A percentile compares a stretch with the other conserved stretches of the same genome.
Conservation (phyloP, 1,140 invertebrate genomes). For the Pseudoatta argentina region DNA sequence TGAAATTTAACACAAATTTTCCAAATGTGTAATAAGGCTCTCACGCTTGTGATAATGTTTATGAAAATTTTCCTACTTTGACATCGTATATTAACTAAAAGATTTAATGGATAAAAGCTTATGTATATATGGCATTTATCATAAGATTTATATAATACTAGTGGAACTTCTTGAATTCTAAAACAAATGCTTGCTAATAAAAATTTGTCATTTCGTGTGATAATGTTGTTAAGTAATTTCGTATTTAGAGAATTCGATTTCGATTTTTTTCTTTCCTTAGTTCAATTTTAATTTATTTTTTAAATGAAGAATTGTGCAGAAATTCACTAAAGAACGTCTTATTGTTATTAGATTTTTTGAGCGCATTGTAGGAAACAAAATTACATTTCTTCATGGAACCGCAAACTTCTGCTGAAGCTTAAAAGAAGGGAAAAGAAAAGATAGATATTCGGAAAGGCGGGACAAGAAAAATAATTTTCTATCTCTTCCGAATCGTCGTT, state of each 20-base stretch:
- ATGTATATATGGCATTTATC: background rate
- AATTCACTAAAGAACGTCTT: background rate
- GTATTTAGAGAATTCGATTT: background rate
- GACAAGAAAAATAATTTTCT: slow-evolving; percentile 22
- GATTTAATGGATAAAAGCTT: background rate
- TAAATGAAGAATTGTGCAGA: slow-evolving; percentile 3
- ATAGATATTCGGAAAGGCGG: slow-evolving; percentile 27
- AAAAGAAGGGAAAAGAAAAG: background rate
- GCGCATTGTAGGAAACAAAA: slow-evolving; percentile 8
- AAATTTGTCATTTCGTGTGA: background rate
- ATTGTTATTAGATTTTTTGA: slow-evolving; percentile 33
- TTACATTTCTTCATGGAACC: slow-evolving; percentile 29
- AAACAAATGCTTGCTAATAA: background rate
- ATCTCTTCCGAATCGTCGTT: background rate
- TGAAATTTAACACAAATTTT: too few relatives aligned
- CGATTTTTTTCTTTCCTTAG: background rate
- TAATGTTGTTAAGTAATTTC: slow-evolving; percentile 11
- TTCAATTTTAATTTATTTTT: slow-evolving; percentile 11
- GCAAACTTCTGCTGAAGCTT: background rate
- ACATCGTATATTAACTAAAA: background rate
- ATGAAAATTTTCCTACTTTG: background rate
- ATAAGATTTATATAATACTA: background rate
- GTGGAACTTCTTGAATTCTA: background rate
- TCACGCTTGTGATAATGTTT: background rate
- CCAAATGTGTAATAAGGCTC: background rate